Evolutionary conservation across 2,113 vertebrate species (phyloP).

Genomic region (Tachysurus vachellii): DNA sequence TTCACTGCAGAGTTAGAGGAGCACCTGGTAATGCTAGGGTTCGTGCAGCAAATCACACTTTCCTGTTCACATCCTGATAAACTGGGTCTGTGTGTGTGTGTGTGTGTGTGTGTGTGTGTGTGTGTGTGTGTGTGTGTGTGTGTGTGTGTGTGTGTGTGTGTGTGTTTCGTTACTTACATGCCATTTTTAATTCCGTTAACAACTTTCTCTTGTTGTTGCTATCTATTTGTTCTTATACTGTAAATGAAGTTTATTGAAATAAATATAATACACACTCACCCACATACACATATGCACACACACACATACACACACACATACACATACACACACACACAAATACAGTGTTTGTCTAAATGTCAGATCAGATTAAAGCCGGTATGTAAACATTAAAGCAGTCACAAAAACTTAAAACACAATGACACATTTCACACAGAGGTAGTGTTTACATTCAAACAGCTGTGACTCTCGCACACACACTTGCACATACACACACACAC

Average conservation of each 20-base stretch:
- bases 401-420: neutral
- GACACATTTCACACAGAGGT: neutral
- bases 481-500: neutral
- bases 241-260: too few relatives aligned
- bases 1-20: neutral
- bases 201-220: neutral
- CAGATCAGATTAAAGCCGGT: neutral
- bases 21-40: neutral
- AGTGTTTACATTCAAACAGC: constrained; percentile 2
- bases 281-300: neutral
- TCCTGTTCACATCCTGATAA: neutral
- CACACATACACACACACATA: neutral
- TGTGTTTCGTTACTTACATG: neutral
- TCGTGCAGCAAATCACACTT: neutral
- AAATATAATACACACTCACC: too few relatives aligned
- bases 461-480: neutral
- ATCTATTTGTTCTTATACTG: neutral
- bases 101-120: constrained; percentile 3
- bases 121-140: neutral
- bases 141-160: constrained; percentile 5
- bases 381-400: neutral
- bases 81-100: neutral
- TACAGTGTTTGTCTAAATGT: neutral
- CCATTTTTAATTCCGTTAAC: neutral
- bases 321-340: neutral